Evolutionary conservation across 2,888 invertebrate species (phyloP), one percentile per base, ranked within the genome.

Genomic region (Schrankia costaestrigalis): DNA sequence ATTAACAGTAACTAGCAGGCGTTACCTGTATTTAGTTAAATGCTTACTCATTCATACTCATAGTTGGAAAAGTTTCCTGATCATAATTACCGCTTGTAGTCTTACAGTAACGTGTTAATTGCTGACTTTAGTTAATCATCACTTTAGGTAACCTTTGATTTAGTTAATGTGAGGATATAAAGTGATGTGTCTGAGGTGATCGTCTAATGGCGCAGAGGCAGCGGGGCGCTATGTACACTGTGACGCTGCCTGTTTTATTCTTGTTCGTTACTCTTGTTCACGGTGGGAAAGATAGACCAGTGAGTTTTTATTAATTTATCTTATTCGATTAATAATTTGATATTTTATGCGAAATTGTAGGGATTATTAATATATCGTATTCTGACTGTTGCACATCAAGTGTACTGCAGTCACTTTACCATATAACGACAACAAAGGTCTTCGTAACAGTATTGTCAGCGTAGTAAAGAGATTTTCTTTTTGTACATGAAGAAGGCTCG

Each of bases 241-340:
- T 59, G 44, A 56, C 66, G 57, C 60, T 84, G 61, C 63, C 65
- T 11, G 46, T 75, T 28, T 46, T 77, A n/a, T 46, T 76, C 21
- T 35, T 66, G 18, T 54, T 81, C 19, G 33, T 75, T n/a, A 56
- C 63, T 17, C 41, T 61, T 31, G 65, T 60, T 13, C 54, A 56
- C 36, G 71, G 71, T 3, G 77, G 56, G 11, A 83, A 85, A 45
- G 65, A 78, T 19, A 83, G 71, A 42, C 78, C 83, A 56, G 86
- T 85, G 55, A 73, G 79, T 58, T 29, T n/a, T 19, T 21, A 21
- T 7, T 9, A 21, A 21, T 21, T n/a, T 1, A 2, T 21, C n/a
- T n/a, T n/a, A n/a, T n/a, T n/a, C n/a, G n/a, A n/a, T n/a, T n/a
- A n/a, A n/a, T n/a, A n/a, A n/a, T n/a, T n/a, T n/a, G n/a, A n/a